These are phyloP conservation scores for Spialia ferax DNA, from an alignment of 2,888 invertebrate genomes.

Conservation along the genomic window DNA sequence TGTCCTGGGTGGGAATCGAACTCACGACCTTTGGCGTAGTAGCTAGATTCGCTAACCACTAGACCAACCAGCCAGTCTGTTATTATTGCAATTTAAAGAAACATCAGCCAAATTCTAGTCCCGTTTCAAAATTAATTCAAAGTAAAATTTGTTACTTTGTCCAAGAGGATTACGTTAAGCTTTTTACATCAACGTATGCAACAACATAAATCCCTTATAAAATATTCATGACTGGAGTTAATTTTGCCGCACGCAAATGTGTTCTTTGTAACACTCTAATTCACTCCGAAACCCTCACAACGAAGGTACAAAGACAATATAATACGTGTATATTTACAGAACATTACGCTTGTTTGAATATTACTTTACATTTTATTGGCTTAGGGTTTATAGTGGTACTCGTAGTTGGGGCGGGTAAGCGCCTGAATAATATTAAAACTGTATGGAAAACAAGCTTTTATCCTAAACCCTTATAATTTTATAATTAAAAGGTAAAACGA, in stretches of 20 bases:
- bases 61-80: too few species aligned
- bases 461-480: too few species aligned
- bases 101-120: not conserved
- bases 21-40: too few species aligned
- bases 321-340: not conserved
- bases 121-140: not conserved
- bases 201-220: constrained; percentile 13
- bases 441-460: not conserved
- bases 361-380: not conserved
- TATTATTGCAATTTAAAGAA: not conserved
- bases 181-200: constrained; percentile 1
- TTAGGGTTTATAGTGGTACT: not conserved
- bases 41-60: too few species aligned
- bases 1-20: too few species aligned
- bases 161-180: constrained; percentile 9
- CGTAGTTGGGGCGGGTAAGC: not conserved
- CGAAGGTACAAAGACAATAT: constrained; percentile 16
- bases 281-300: constrained; percentile 6
- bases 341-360: not conserved
- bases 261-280: constrained; percentile 19
- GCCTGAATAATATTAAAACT: not conserved
- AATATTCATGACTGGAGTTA: constrained; percentile 31
- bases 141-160: constrained; percentile 4
- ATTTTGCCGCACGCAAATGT: constrained; percentile 28
- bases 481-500: too few species aligned